A percentile compares a stretch with the other conserved stretches of the same genome.
Conservation (phyloP, 2,797 vertebrate genomes). For the Arrhamphus sclerolepis region DNA sequence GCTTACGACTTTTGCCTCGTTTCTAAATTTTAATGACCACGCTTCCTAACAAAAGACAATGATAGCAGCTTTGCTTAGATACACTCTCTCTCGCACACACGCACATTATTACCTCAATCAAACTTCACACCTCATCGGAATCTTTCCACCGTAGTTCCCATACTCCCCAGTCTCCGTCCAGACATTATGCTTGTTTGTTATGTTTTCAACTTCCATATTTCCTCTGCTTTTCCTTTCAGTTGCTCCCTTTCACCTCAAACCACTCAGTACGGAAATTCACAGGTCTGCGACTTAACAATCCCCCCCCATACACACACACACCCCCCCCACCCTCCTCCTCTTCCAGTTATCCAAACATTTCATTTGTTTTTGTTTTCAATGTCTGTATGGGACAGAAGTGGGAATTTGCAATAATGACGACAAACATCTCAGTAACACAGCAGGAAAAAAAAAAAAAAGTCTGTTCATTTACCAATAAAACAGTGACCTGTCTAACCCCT, state of each 20-base stretch:
- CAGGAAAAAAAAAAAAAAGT: slow-evolving; percentile 16
- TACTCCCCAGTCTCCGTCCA: slow-evolving; percentile 82
- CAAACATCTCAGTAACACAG: slow-evolving; percentile 36
- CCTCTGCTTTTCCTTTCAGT: slow-evolving; percentile 85
- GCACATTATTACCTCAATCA: slow-evolving; percentile 4
- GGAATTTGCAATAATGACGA: slow-evolving; percentile 47
- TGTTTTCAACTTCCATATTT: slow-evolving; percentile 81
- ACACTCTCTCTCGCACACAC: slow-evolving; percentile 15
- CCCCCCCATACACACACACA: no score
- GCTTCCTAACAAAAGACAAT: slow-evolving; percentile 25
- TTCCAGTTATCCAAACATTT: slow-evolving; percentile 75
- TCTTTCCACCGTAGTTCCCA: slow-evolving; percentile 49
- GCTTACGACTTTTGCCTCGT: background rate
- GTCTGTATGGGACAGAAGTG: slow-evolving; percentile 48
- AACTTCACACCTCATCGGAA: slow-evolving; percentile 47
- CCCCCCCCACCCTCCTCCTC: slow-evolving; percentile 27
- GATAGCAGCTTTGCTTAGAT: slow-evolving; percentile 24
- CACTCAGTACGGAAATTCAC: slow-evolving; percentile 64
- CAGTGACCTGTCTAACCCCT: slow-evolving; percentile 52
- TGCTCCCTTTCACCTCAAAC: slow-evolving; percentile 68
- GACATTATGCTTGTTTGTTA: slow-evolving; percentile 78
- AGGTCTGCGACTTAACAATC: slow-evolving; percentile 61
- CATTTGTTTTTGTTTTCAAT: slow-evolving; percentile 55
- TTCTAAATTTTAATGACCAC: slow-evolving; percentile 13
- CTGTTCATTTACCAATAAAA: slow-evolving; percentile 43